Evolutionary conservation across 2,113 vertebrate genomes (phyloP).

Genomic region (Oncorhynchus clarkii): DNA sequence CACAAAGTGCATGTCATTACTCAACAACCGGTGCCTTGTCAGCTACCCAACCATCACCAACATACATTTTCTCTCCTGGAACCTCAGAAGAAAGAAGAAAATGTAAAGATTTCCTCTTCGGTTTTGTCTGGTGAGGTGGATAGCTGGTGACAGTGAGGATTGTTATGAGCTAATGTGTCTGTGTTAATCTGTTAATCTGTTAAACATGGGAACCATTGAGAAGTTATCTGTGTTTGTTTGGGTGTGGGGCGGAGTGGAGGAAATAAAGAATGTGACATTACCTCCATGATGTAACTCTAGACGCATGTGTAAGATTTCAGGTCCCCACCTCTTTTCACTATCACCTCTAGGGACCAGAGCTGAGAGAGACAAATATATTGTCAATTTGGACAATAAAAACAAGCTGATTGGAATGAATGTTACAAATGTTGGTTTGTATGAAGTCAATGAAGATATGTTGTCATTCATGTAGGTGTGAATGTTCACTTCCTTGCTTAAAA

Average conservation of each 20-base stretch:
- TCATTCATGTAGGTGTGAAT: not conserved
- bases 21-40: slow-evolving; percentile 55
- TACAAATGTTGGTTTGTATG: not conserved
- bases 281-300: slow-evolving; percentile 47
- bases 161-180: not conserved
- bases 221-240: slow-evolving; percentile 27
- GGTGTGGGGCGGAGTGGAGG: slow-evolving; percentile 18
- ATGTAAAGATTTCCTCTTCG: not conserved
- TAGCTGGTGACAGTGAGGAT: not conserved
- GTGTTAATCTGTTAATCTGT: slow-evolving; percentile 9
- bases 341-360: slow-evolving; percentile 42
- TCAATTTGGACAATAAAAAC: slow-evolving; percentile 48
- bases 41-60: slow-evolving; percentile 42
- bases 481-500: not conserved
- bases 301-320: slow-evolving; percentile 52
- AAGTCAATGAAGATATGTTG: not conserved
- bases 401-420: slow-evolving; percentile 35
- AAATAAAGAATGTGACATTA: slow-evolving; percentile 35
- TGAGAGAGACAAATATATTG: slow-evolving; percentile 34
- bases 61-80: not conserved
- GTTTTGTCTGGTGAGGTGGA: not conserved
- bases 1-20: slow-evolving; percentile 70
- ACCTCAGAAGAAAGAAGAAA: not conserved
- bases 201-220: not conserved
- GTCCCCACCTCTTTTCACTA: slow-evolving; percentile 54